These are phyloP conservation scores for Ypsolopha sequella DNA, from an alignment of 2,888 invertebrate species.

Conservation along the genomic window DNA sequence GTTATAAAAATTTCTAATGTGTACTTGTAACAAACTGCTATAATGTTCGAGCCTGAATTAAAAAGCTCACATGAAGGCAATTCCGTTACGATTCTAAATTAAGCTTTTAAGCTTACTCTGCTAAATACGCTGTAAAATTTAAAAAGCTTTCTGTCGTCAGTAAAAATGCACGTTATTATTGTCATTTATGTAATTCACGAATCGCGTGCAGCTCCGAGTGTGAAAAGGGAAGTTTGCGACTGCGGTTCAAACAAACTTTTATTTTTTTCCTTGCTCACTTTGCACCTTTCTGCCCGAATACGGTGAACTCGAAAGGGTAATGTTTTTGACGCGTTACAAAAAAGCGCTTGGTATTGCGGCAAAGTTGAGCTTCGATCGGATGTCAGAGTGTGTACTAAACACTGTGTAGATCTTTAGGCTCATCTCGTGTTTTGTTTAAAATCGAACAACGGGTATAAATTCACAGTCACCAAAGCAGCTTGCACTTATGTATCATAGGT, in stretches of 20 bases:
- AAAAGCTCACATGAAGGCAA: background rate
- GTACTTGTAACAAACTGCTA: background rate
- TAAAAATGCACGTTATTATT: constrained; percentile 15
- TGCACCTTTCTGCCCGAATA: background rate
- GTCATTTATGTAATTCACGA: constrained; percentile 21
- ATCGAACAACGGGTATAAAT: background rate
- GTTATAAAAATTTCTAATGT: background rate
- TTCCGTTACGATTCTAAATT: background rate
- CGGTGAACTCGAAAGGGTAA: background rate
- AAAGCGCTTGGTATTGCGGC: background rate
- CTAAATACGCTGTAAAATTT: constrained; percentile 18
- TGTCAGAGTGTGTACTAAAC: too few relatives aligned
- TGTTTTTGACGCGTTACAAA: background rate
- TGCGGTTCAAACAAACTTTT: constrained; percentile 3
- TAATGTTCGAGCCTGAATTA: background rate
- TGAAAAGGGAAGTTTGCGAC: constrained; percentile 21
- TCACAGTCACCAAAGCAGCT: background rate
- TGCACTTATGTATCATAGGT: background rate
- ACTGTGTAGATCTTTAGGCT: too few relatives aligned
- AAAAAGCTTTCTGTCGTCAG: constrained; percentile 20
- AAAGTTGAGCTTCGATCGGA: background rate
- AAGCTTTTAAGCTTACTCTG: constrained; percentile 2
- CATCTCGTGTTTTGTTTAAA: background rate
- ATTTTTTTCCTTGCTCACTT: constrained; percentile 1
- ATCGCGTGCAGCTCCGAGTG: constrained; percentile 28